A percentile compares a stretch with the other conserved stretches of the same genome.
phyloP scores from a whole-genome alignment of 2,888 invertebrate genomes.

The Icerya purchasi region DNA sequence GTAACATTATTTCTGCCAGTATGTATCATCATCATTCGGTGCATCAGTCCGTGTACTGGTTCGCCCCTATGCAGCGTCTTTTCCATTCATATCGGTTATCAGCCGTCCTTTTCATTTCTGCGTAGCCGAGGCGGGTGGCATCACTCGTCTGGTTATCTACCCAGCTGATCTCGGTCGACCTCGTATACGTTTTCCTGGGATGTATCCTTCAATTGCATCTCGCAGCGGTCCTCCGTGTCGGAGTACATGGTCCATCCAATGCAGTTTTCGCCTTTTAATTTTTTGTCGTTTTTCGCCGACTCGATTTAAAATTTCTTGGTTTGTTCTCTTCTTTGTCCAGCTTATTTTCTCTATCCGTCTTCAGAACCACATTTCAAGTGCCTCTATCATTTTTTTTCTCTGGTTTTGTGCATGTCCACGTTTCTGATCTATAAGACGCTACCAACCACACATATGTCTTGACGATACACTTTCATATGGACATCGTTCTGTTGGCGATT shows the following conservation, averaged over 20 bases:
- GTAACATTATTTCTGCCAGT: too few relatives aligned
- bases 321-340: not conserved
- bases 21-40: too few relatives aligned
- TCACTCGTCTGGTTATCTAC: too few relatives aligned
- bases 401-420: not conserved
- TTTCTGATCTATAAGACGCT: not conserved
- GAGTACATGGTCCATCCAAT: not conserved
- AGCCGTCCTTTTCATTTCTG: too few relatives aligned
- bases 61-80: too few relatives aligned
- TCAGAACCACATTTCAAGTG: not conserved
- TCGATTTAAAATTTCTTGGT: not conserved
- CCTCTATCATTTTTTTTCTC: not conserved
- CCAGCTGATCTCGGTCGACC: not conserved
- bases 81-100: too few relatives aligned
- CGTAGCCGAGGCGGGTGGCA: too few relatives aligned
- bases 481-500: not conserved
- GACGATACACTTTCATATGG: not conserved
- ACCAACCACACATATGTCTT: not conserved
- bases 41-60: too few relatives aligned
- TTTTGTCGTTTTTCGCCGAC: not conserved
- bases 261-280: not conserved
- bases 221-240: not conserved
- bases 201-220: not conserved
- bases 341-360: not conserved
- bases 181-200: too few relatives aligned